Conservation (phyloP, 2,113 vertebrate genomes). For the Axis porcinus region DNA sequence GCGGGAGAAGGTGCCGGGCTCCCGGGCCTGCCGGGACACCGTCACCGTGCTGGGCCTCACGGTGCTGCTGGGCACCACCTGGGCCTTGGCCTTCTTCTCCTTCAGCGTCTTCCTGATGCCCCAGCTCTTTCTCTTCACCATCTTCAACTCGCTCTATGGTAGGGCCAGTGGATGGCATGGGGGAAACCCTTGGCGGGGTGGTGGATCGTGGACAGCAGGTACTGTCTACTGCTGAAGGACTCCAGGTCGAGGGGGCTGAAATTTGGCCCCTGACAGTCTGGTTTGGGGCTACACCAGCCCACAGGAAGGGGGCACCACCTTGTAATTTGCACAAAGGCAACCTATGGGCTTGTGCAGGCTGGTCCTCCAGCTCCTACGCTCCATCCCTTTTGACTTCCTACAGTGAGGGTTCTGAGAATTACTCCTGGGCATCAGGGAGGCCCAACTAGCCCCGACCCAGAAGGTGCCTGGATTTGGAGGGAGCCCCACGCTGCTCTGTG, state of each 20-base stretch:
- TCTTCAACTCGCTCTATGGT: constrained; percentile 85
- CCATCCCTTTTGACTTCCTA: not conserved
- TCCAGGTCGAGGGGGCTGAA: not conserved
- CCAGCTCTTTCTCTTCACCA: constrained; percentile 85
- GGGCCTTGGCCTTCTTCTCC: constrained; percentile 82
- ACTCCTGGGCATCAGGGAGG: not conserved
- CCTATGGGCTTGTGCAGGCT: not conserved
- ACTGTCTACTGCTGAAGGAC: not conserved
- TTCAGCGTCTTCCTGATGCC: constrained; percentile 72
- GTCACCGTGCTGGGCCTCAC: constrained; percentile 82
- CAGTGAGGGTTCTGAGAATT: not conserved
- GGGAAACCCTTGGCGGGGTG: not conserved
- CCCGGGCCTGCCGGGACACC: constrained; percentile 56
- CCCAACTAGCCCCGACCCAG: accelerated
- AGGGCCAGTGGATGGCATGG: accelerated
- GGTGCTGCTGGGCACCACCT: constrained; percentile 83
- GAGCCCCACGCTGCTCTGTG: accelerated
- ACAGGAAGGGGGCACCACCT: not conserved
- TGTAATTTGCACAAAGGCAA: not conserved
- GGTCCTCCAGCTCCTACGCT: not conserved
- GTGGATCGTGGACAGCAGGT: accelerated
- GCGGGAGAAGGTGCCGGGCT: accelerated
- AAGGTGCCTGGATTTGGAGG: not conserved
- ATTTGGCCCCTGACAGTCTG: too few species aligned
- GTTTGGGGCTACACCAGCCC: accelerated